These are phyloP conservation scores for Radopholus similis DNA, from an alignment of 1,140 invertebrate species.

Conservation along the genomic window DNA sequence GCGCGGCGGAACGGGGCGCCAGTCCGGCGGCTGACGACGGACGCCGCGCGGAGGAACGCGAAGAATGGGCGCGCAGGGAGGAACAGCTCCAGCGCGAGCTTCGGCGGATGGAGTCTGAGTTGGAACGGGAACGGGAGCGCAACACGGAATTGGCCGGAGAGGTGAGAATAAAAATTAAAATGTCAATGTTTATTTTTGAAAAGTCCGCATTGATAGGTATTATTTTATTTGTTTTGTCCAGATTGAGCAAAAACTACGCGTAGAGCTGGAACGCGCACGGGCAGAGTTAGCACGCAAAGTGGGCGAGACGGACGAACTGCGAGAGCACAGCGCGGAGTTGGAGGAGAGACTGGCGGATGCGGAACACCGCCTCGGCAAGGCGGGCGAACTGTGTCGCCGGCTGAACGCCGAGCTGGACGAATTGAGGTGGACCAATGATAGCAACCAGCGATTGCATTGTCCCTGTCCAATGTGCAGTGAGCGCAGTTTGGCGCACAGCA, in stretches of 20 bases:
- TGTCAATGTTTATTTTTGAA: too few species aligned
- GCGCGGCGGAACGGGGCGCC: not conserved
- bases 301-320: not conserved
- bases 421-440: conserved; percentile 1
- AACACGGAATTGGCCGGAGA: conserved; percentile 1
- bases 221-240: too few species aligned
- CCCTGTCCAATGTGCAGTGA: conserved; percentile 1
- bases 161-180: too few species aligned
- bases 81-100: not conserved
- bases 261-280: not conserved
- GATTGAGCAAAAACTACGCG: too few species aligned
- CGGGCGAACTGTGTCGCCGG: not conserved
- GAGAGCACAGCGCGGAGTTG: conserved; percentile 2
- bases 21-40: not conserved
- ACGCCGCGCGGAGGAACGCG: not conserved
- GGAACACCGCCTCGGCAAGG: conserved; percentile 6
- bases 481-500: conserved; percentile 13
- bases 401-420: conserved; percentile 19
- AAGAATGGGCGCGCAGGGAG: not conserved
- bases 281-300: not conserved
- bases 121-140: conserved; percentile 4
- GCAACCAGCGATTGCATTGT: not conserved
- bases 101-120: not conserved
- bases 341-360: conserved; percentile 2
- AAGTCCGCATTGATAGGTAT: too few species aligned